A percentile compares a stretch with the other conserved stretches of the same genome.
Evolutionary conservation across 2,888 invertebrate species (phyloP).

Genomic region (Nemapogon koenigi): DNA sequence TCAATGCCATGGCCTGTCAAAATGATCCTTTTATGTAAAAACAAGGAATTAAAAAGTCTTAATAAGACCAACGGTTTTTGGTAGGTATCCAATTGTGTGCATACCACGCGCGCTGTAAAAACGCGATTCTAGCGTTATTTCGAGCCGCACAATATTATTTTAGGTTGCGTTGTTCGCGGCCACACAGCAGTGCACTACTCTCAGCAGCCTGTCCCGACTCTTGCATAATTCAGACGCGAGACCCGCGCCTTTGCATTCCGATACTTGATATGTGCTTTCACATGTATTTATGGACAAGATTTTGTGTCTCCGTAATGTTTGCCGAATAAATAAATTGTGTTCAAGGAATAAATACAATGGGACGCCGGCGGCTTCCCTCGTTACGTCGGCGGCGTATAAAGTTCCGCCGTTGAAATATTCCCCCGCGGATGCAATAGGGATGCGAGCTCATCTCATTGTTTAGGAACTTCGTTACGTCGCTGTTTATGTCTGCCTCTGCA

Average conservation of each 20-base stretch:
- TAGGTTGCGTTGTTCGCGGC: conserved; percentile 31
- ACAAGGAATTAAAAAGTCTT: too few relatives aligned
- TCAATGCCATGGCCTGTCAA: too few relatives aligned
- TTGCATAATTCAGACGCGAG: conserved; percentile 63
- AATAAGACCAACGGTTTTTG: too few relatives aligned
- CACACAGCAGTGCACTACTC: conserved; percentile 53
- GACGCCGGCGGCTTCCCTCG: conserved; percentile 53
- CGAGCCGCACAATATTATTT: conserved; percentile 38
- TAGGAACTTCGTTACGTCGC: conserved; percentile 58
- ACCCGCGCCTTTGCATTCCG: conserved; percentile 61
- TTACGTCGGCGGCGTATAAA: conserved; percentile 60
- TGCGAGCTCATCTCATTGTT: conserved; percentile 46
- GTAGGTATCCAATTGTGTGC: too few relatives aligned
- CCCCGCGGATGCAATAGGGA: conserved; percentile 32
- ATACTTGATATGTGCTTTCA: conserved; percentile 65
- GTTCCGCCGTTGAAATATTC: conserved; percentile 54
- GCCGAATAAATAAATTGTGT: conserved; percentile 62
- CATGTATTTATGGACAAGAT: conserved; percentile 66
- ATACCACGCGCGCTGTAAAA: conserved; percentile 17
- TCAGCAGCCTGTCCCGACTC: conserved; percentile 35
- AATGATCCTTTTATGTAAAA: too few relatives aligned
- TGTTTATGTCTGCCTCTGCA: conserved; percentile 23
- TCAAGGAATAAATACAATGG: conserved; percentile 63
- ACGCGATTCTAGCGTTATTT: conserved; percentile 29
- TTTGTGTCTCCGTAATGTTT: conserved; percentile 64